Percentiles rank a stretch among this genome's conserved stretches.
phyloP scores from a whole-genome alignment of 2,888 invertebrate genomes.

The Calameuta idolon region DNA sequence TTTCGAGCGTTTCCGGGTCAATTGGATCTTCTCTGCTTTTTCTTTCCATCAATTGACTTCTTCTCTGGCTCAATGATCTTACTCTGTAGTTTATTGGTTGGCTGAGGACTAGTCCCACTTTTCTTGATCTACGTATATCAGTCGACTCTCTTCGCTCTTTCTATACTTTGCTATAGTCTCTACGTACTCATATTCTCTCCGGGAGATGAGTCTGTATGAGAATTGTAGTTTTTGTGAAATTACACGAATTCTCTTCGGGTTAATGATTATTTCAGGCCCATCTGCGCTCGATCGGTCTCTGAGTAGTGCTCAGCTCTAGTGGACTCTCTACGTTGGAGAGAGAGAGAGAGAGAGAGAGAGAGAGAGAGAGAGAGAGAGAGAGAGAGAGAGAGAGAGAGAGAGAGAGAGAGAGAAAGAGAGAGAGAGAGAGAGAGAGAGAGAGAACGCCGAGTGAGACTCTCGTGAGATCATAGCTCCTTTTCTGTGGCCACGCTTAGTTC shows the following conservation, averaged over 20 bases:
- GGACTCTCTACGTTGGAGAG: not conserved
- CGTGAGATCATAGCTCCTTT: constrained; percentile 17
- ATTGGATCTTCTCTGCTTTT: constrained; percentile 37
- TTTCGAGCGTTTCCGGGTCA: constrained; percentile 53
- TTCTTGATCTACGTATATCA: not conserved
- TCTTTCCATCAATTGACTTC: constrained; percentile 47
- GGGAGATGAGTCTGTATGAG: constrained; percentile 28
- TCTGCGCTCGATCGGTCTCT: not conserved
- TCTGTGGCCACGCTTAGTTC: constrained; percentile 10
- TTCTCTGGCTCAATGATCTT: constrained; percentile 43
- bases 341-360: not conserved
- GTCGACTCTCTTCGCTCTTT: not conserved
- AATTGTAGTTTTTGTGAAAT: constrained; percentile 47
- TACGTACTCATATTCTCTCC: not conserved
- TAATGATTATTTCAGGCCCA: constrained; percentile 19
- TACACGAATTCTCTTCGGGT: constrained; percentile 22
- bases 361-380: too few relatives aligned
- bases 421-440: too few relatives aligned
- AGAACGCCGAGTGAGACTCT: not conserved
- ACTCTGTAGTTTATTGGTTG: constrained; percentile 26
- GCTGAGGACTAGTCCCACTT: not conserved
- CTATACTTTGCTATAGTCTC: not conserved
- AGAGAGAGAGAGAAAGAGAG: not conserved
- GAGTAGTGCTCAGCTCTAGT: not conserved
- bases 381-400: not conserved